Base-by-base conservation (phyloP, 1,140 invertebrate species). In the Brachionus koreanus region DNA sequence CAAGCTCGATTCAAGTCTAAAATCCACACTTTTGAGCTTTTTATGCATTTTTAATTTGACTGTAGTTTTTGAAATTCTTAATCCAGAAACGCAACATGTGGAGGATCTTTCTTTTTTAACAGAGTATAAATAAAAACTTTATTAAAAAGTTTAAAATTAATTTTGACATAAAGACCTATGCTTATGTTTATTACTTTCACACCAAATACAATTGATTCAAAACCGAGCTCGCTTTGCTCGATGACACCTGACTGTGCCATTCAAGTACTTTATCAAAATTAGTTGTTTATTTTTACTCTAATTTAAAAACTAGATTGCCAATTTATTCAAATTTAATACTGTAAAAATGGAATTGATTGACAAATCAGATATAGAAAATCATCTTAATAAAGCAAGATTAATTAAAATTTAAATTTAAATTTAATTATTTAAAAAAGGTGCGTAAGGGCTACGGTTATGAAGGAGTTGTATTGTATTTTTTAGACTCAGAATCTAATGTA, bases 401-500 rank as follows among this genome's bases (percentile, higher is more conserved):
- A 23, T 12, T 35, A 19, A 69, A 39, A 9, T 37, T 69, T 39
- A 25, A 37, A 49, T 61, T n/a, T 49, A 29, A 69, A 63, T 67
- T 83, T 12, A 83, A 67, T 83, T 23, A 69, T 2, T 63, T 25
- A 5, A 25, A 1, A 5, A 63, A 88, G 87, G 86, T 89, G 42
- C 85, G 89, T 39, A 76, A 84, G 61, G 87, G 86, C 4, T 86
- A 86, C 81, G 84, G 86, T 33, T 87, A 85, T 83, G 89, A 90
- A 85, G 89, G 89, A 9, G 87, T 88, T 84, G 89, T 90, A 1
- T 83, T 90, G 13, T 90, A 89, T 85, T 90, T 89, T 84, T 42
- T 90, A 12, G 88, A 89, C 83, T 83, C 83, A 16, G 65, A 86
- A 33, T 83, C 84, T 35, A 84, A 85, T 83, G 88, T 89, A 0